These are phyloP conservation scores for Alethe diademata DNA, from an alignment of 2,113 vertebrate species.

Conservation along the genomic window DNA sequence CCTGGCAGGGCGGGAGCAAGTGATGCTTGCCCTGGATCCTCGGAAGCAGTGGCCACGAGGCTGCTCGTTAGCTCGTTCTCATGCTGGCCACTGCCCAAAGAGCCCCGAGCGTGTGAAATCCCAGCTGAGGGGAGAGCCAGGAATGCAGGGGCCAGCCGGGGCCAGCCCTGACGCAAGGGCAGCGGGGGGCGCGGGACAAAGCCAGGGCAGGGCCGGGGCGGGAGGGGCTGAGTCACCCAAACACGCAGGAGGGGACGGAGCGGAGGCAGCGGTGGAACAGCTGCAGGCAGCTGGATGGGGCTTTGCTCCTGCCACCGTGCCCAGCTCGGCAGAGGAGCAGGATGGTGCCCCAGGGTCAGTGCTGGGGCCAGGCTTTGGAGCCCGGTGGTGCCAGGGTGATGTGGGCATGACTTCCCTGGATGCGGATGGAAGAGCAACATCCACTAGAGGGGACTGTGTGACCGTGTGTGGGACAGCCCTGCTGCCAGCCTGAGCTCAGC, in stretches of 20 bases:
- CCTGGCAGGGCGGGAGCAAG: neutral
- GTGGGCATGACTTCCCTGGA: neutral
- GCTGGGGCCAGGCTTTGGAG: neutral
- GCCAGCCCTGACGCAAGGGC: neutral
- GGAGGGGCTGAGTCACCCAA: neutral
- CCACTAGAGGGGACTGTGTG: slow-evolving; percentile 63
- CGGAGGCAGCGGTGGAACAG: neutral
- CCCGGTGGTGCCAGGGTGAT: fast-evolving
- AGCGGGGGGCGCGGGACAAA: neutral
- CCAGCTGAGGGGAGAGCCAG: neutral
- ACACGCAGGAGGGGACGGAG: neutral
- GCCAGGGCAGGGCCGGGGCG: neutral
- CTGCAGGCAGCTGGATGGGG: neutral
- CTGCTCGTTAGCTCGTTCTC: neutral
- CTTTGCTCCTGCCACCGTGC: neutral
- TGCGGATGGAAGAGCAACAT: neutral
- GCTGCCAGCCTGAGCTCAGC: neutral
- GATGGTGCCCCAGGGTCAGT: neutral
- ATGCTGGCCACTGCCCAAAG: neutral
- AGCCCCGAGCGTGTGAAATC: neutral
- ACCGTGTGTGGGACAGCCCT: neutral
- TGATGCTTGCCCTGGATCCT: fast-evolving
- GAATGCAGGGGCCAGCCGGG: neutral
- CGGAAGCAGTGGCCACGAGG: fast-evolving
- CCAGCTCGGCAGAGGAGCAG: fast-evolving